Evolutionary conservation across 1,140 invertebrate species (phyloP).

Genomic region (Euglossa dilemma): DNA sequence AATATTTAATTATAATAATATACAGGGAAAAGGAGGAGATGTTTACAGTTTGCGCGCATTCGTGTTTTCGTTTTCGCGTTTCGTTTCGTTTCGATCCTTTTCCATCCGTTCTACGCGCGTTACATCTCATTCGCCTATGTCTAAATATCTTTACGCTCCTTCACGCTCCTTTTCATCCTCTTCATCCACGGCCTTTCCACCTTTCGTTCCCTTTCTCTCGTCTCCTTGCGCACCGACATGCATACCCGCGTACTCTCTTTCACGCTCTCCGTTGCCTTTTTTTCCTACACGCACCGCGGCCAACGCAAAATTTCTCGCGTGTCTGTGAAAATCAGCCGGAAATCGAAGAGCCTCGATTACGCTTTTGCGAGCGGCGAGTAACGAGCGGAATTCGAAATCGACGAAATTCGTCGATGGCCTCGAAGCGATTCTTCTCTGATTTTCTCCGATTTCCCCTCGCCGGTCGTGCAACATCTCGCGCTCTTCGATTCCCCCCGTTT

Average conservation of each 20-base stretch:
- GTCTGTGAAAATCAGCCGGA: not conserved
- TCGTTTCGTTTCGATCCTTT: conserved; percentile 48
- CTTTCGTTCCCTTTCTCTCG: conserved; percentile 1
- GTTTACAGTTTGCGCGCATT: conserved; percentile 66
- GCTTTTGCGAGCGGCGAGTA: not conserved
- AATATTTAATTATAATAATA: conserved; percentile 80
- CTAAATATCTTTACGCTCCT: conserved; percentile 33
- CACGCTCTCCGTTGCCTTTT: conserved; percentile 8
- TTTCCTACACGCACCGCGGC: conserved; percentile 20
- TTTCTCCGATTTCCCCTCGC: not conserved
- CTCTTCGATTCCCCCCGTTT: conserved; percentile 9
- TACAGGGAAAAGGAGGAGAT: conserved; percentile 65
- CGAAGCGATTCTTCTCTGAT: not conserved
- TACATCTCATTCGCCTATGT: conserved; percentile 41
- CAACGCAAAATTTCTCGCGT: conserved; percentile 2
- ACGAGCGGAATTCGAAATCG: not conserved
- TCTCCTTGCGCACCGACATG: not conserved
- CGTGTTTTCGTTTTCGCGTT: conserved; percentile 52
- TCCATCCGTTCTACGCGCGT: conserved; percentile 39
- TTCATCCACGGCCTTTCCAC: not conserved
- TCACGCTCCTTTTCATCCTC: conserved; percentile 29
- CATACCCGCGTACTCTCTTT: not conserved
- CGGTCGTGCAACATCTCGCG: not conserved
- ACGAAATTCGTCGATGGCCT: not conserved
- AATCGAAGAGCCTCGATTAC: conserved; percentile 23